Evolutionary conservation across 1,140 invertebrate species (phyloP), one percentile per base, ranked within the genome.

Genomic region (Papilio polytes): DNA sequence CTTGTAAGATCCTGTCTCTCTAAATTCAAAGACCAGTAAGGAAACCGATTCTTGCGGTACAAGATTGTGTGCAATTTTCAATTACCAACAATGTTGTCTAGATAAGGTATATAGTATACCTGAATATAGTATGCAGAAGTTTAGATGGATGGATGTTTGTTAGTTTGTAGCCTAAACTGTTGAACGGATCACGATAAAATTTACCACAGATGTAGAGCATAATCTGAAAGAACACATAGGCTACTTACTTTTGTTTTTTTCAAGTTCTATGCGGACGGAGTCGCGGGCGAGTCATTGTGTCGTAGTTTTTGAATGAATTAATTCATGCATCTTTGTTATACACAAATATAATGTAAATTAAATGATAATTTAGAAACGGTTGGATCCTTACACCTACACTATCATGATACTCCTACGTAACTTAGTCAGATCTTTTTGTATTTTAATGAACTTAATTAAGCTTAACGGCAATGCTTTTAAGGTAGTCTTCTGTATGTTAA

Each of bases 61-160:
- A 13, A 72, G 70, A 72, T 72, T 36, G 70, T 44, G 26, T 36
- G 31, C 70, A 72, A 72, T 72, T 72, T 72, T 20, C 70, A 72
- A 72, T 72, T 26, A 9, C 8, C 70, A 36, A 36, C 26, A 72
- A 72, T 72, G 70, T 72, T 72, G 70, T 41, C 31, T 22, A 22
- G 56, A 63, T 63, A 63, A 63, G 20, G 13, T 63, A 12, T n/a
- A n/a, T n/a, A n/a, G n/a, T n/a, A n/a, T 63, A 59, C n/a, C 6
- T 8, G n/a, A 20, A 26, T 26, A 36, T 36, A 36, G 20, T 63
- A 63, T 4, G 36, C 36, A 8, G 7, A 41, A 41, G 36, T 41
- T 41, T 41, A 41, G 36, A 41, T 41, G 7, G 36, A 41, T 41
- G 36, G 31, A 36, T 36, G 31, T 36, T 36, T 41, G 6, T 41